Percentiles rank a stretch among this genome's conserved stretches.
phyloP scores from a whole-genome alignment of 2,113 vertebrate species.

The Camelus dromedarius region DNA sequence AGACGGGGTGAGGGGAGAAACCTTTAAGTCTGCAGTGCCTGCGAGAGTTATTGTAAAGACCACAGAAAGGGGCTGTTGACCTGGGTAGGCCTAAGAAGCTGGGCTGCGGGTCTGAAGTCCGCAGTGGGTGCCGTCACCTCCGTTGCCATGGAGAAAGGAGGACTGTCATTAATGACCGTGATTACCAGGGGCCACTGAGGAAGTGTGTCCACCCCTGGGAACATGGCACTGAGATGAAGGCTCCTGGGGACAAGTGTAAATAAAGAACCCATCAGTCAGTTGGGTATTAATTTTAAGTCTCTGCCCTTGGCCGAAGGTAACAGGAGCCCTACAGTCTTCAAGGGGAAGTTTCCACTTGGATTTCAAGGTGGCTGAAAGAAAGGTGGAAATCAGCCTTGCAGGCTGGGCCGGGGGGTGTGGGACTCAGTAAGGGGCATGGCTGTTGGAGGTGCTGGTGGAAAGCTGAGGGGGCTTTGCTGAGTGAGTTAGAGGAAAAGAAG shows the following conservation, averaged over 20 bases:
- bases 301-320: constrained; percentile 31
- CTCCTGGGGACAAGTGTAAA: constrained; percentile 63
- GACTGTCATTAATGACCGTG: constrained; percentile 76
- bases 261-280: constrained; percentile 56
- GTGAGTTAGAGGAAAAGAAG: background rate
- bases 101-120: constrained; percentile 51
- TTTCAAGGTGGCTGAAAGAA: constrained; percentile 41
- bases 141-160: constrained; percentile 72
- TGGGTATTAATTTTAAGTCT: constrained; percentile 67
- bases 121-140: constrained; percentile 61
- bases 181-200: constrained; percentile 64
- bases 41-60: background rate
- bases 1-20: accelerated
- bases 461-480: background rate
- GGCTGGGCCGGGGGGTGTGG: background rate
- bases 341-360: constrained; percentile 62
- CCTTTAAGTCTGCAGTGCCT: background rate
- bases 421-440: background rate
- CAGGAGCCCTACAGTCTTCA: constrained; percentile 9
- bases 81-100: background rate
- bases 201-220: constrained; percentile 68
- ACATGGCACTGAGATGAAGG: constrained; percentile 61
- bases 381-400: background rate
- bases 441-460: background rate
- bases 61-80: background rate